Evolutionary conservation across 2,113 vertebrate genomes (phyloP).

Genomic region (Nerophis ophidion): DNA sequence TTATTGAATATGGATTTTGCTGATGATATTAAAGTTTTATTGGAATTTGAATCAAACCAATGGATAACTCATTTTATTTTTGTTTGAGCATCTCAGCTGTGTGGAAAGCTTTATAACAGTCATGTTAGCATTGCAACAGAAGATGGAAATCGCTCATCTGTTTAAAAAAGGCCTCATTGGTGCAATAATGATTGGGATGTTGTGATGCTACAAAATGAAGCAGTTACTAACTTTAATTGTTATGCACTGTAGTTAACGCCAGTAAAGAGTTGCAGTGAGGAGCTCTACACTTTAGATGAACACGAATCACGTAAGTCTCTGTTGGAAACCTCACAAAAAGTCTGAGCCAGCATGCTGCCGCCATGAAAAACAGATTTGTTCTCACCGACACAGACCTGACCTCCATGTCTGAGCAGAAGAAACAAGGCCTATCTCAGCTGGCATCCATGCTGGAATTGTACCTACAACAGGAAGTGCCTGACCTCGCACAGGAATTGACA

Average conservation of each 20-base stretch:
- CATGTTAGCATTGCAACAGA: neutral
- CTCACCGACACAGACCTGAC: constrained; percentile 69
- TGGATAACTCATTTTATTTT: constrained; percentile 5
- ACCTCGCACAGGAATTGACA: constrained; percentile 51
- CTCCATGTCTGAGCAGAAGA: constrained; percentile 83
- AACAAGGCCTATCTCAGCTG: constrained; percentile 81
- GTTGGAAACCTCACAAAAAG: too few species aligned
- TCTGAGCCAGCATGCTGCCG: neutral
- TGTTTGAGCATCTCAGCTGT: neutral
- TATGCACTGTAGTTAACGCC: constrained; percentile 69
- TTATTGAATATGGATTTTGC: neutral
- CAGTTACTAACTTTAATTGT: neutral
- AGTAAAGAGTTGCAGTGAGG: constrained; percentile 68
- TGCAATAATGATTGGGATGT: neutral
- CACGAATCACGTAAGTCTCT: constrained; percentile 87
- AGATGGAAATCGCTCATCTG: neutral
- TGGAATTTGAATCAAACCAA: neutral
- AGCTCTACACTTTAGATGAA: constrained; percentile 80
- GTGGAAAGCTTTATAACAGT: neutral
- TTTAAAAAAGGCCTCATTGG: neutral
- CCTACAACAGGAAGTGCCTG: constrained; percentile 74
- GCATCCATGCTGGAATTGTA: constrained; percentile 78
- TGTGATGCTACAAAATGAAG: neutral
- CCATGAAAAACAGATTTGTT: neutral
- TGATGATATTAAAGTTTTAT: neutral